A percentile compares a stretch with the other conserved stretches of the same genome.
Conservation (phyloP, 1,140 invertebrate genomes). For the Pissodes strobi region DNA sequence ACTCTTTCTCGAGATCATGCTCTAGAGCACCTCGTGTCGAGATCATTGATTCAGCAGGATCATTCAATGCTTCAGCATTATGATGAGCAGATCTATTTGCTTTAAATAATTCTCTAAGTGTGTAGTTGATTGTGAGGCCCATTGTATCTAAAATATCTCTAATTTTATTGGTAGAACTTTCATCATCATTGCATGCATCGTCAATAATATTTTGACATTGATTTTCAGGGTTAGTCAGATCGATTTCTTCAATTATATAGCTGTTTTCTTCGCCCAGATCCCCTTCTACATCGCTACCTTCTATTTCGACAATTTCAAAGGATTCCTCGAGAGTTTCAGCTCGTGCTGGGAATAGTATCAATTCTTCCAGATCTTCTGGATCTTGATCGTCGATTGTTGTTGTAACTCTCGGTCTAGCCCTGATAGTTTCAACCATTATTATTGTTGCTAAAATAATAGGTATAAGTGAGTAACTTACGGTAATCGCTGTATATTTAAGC, state of each 20-base stretch:
- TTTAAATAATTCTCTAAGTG: constrained; percentile 15
- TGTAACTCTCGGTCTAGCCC: constrained; percentile 1
- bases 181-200: too few relatives aligned
- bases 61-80: neutral
- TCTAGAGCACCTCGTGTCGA: neutral
- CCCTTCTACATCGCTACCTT: neutral
- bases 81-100: neutral
- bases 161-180: constrained; percentile 3
- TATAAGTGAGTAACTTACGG: too few relatives aligned
- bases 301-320: constrained; percentile 19
- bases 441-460: neutral
- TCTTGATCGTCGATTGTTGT: neutral
- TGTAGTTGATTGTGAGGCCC: constrained; percentile 13
- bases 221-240: neutral
- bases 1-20: neutral
- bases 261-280: neutral
- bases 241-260: neutral
- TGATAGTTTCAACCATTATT: constrained; percentile 10
- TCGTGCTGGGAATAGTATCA: neutral
- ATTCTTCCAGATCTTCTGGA: constrained; percentile 5
- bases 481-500: too few relatives aligned
- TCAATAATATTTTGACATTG: neutral
- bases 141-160: constrained; percentile 16
- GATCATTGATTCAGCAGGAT: too few relatives aligned
- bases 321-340: neutral